Evolutionary conservation across 64 coral and sea anemone species (phyloP), one percentile per base, ranked within the genome.

Genomic region (Pocillopora damicornis): DNA sequence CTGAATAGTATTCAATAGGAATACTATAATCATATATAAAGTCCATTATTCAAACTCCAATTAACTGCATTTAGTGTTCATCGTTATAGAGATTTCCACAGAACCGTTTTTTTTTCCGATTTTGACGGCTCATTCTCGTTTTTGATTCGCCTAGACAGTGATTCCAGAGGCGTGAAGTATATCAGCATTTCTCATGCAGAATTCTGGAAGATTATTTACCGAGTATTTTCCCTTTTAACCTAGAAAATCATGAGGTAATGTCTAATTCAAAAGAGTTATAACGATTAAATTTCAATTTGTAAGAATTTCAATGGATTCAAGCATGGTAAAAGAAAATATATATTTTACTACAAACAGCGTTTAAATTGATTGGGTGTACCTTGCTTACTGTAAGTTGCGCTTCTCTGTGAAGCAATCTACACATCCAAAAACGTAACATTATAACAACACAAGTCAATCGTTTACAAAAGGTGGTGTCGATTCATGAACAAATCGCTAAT

Each of bases 21-120:
- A 58, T 57, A 67, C 64, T 72, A 72, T 84, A 84, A 84, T 65
- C 63, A 26, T 57, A 67, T 71, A 84, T 72, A 84, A 71, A 71
- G 68, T 84, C 81, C 57, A 71, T 84, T 58, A 71, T 84, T 12
- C 38, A 25, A 63, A 57, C 34, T 85, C 81, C 65, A 71, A 58
- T 85, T 72, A 85, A 58, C n/a, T 85, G 69, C 16, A 11, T n/a
- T 58, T 58, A 58, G 35, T 18, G 18, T 30, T 18, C 81, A 57
- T 72, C 65, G 36, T 85, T 84, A 73, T 25, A 67, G 35, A n/a
- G 65, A 73, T 72, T 72, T 72, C 20, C 51, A 58, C 38, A 13
- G 67, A 71, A 71, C 25, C 57, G 36, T 85, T 79, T 79, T 4
- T 4, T 71, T 71, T 23, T 2, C 11, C 67, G 22, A 11, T 71